Evolutionary conservation across 2,113 vertebrate genomes (phyloP).

Genomic region (Spea bombifrons): DNA sequence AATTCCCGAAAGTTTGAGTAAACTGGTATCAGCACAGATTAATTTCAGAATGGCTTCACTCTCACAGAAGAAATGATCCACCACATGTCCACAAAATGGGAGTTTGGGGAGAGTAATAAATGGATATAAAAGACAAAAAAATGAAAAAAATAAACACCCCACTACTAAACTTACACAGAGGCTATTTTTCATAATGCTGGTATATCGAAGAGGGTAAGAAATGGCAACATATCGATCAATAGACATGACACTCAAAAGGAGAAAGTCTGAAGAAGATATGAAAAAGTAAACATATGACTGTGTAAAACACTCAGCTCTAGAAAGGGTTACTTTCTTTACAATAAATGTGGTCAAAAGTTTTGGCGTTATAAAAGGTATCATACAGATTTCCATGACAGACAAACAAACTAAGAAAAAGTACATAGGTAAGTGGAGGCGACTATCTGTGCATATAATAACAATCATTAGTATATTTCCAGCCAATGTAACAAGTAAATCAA

Average conservation of each 20-base stretch:
- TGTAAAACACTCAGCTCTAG: slow-evolving; percentile 38
- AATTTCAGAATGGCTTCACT: slow-evolving; percentile 56
- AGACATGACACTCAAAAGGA: slow-evolving; percentile 55
- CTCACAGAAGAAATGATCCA: slow-evolving; percentile 59
- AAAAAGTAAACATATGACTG: slow-evolving; percentile 55
- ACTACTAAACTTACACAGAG: slow-evolving; percentile 51
- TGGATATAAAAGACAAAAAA: slow-evolving; percentile 34
- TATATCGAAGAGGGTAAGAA: slow-evolving; percentile 52
- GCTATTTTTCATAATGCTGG: slow-evolving; percentile 51
- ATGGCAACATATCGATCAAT: slow-evolving; percentile 58
- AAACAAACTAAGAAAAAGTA: slow-evolving; percentile 43
- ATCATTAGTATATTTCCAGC: slow-evolving; percentile 53
- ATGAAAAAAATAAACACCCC: slow-evolving; percentile 40
- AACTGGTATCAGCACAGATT: slow-evolving; percentile 51
- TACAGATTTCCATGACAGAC: slow-evolving; percentile 8
- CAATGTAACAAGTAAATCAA: slow-evolving; percentile 50
- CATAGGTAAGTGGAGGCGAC: slow-evolving; percentile 52
- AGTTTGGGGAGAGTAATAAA: not conserved
- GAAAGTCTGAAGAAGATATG: slow-evolving; percentile 51
- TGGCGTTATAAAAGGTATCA: slow-evolving; percentile 50
- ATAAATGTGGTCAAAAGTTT: slow-evolving; percentile 50
- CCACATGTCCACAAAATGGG: slow-evolving; percentile 52
- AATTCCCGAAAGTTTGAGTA: slow-evolving; percentile 51
- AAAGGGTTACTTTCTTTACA: slow-evolving; percentile 34
- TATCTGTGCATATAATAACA: slow-evolving; percentile 48